Evolutionary conservation across 2,888 invertebrate genomes (phyloP), one percentile per base, ranked within the genome.

Genomic region (Saturnia pavonia): DNA sequence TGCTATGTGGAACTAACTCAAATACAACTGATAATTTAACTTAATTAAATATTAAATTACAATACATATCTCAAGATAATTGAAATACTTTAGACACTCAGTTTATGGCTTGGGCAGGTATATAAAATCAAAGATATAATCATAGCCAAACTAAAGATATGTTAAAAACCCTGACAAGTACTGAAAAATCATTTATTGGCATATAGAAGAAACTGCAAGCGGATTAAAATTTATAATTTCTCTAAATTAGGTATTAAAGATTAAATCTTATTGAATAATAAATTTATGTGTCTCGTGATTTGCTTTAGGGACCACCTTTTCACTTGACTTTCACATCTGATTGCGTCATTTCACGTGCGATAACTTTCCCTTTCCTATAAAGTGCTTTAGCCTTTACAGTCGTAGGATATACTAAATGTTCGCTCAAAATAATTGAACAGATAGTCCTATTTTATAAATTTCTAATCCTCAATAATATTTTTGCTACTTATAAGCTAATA

Each of bases 271-370:
- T 25, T 57, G 25, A 12, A 25, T 4, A 9, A 57, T 57, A 22
- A 25, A 22, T 22, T 54, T 22, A 25, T 25, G 57, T 57, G 25
- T 19, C 57, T 25, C 25, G 57, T 25, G 57, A 22, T 57, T 57
- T 57, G 57, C 25, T 57, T 57, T 57, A 57, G 57, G 57, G 57
- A 57, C 57, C 25, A 57, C 57, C 57, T 57, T 57, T 57, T 57
- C 25, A 57, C 57, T 25, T 57, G 57, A 57, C 57, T 57, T 57
- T 57, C 57, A 57, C 57, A 57, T 57, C 25, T 12, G 57, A 57
- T 57, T 57, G 12, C 57, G 57, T 57, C 57, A 57, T 57, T 57
- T 57, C 57, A 57, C 25, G 57, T 25, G 25, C 57, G 25, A 57
- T 57, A 25, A 57, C 57, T 57, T 57, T 57, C 57, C 25, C 57